Evolutionary conservation across 1,140 invertebrate genomes (phyloP), one percentile per base, ranked within the genome.

Genomic region (Parasteatoda tepidariorum): DNA sequence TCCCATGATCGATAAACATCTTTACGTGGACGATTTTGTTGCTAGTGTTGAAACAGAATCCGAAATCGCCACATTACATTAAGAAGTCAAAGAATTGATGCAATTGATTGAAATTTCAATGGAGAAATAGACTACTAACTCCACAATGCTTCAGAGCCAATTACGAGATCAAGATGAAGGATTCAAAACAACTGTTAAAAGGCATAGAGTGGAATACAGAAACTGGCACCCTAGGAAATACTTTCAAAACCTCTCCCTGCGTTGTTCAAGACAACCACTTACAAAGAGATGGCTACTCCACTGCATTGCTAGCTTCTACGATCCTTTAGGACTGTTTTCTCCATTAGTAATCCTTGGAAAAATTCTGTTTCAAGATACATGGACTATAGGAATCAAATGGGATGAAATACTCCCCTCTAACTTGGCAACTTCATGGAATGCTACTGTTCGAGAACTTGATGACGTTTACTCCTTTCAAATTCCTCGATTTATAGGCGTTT

Each of bases 311-410:
- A 70, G 57, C 34, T 62, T 61, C n/a, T 82, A 70, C 24, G 34
- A 71, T 31, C 67, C 66, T 26, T 62, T 71, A 31, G 78, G 78
- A 59, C 31, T 82, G 2, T 71, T 61, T n/a, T 41, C 78, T 15
- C 66, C 78, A 22, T 59, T 71, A 31, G 61, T 18, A 15, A 41
- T 82, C 55, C n/a, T 59, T 9, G 55, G 66, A 24, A 71, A 71
- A 71, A 59, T 82, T 3, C 6, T 82, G 2, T 82, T 71, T 31
- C 55, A 71, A 71, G 78, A 82, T 48, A 82, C 67, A 26, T 82
- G 78, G 66, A n/a, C 61, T 18, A n/a, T 57, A 2, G 57, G 67
- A 30, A 79, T 38, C 5, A 22, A 34, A 22, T 79, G 75, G 75
- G 48, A 79, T 57, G 75, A 66, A 67, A 22, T 79, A 55, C 22